Conservation (phyloP, 2,113 vertebrate genomes). For the Tichodroma muraria region DNA sequence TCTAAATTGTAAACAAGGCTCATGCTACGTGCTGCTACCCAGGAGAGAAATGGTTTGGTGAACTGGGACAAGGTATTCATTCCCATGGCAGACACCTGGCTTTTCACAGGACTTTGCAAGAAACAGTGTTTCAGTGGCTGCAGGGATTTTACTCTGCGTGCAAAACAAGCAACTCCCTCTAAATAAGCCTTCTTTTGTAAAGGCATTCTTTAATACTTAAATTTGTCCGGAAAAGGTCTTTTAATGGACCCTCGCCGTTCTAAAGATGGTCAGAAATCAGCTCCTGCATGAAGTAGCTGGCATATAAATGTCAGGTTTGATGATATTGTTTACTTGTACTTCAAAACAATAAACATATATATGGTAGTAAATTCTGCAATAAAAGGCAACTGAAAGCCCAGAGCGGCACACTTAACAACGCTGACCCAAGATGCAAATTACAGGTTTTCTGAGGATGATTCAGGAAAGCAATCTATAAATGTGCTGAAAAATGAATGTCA, state of each 20-base stretch:
- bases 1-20: not conserved
- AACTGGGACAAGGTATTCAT: not conserved
- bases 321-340: slow-evolving; percentile 20
- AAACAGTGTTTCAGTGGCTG: not conserved
- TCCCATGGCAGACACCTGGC: not conserved
- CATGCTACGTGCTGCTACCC: not conserved
- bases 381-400: not conserved
- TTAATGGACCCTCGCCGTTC: not conserved
- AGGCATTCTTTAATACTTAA: not conserved
- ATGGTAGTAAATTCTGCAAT: slow-evolving; percentile 6
- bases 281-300: not conserved
- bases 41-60: not conserved
- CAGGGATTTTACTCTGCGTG: not conserved
- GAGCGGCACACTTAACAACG: not conserved
- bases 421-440: slow-evolving; percentile 50
- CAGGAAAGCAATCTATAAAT: slow-evolving; percentile 28
- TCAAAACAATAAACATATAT: slow-evolving; percentile 7
- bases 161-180: not conserved
- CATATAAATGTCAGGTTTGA: slow-evolving; percentile 32
- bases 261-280: not conserved
- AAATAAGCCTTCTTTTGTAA: not conserved
- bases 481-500: slow-evolving; percentile 21
- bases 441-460: slow-evolving; percentile 36
- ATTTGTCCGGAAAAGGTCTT: not conserved
- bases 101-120: not conserved